Base-by-base conservation (phyloP, 2,888 invertebrate genomes). In the Euzetes globulus region DNA sequence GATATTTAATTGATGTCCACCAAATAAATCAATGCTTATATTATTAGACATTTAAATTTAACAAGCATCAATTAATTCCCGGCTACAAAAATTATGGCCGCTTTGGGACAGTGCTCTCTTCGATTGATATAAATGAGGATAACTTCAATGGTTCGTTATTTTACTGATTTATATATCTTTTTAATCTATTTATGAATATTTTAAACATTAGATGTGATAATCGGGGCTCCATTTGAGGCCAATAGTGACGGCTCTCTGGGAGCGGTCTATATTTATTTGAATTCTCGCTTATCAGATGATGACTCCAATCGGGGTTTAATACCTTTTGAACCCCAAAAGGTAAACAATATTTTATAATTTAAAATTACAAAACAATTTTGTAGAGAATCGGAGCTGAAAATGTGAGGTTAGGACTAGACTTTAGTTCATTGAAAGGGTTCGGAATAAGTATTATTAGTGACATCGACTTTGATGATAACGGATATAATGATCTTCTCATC, bases 341-440 rank as follows among this genome's bases (percentile, higher is more conserved):
- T n/a, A n/a, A n/a, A n/a, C n/a, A n/a, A n/a, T n/a, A n/a, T n/a
- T n/a, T n/a, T n/a, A n/a, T n/a, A n/a, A 22, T 41, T 13, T 19
- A 7, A 41, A 19, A 19, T 68, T 37, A 19, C 19, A 22, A 19
- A 58, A 2, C 27, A 58, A 29, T 27, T 27, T 4, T 1, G 1
- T 41, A 74, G 74, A 47, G 55, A 60, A 74, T 74, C 1, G 73
- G 25, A 27, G 17, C 55, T 25, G 71, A 74, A 58, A 58, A 17
- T 17, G 1, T 74, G 22, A 13, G n/a, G n/a, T n/a, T n/a, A n/a
- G n/a, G n/a, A n/a, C n/a, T n/a, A 25, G 19, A 71, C 13, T 2
- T n/a, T 22, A 25, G 3, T 41, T 11, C 13, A 52, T 52, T 37
- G 1, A 68, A 47, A 41, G 74, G 74, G 0, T 74, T 74, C 22